Base-by-base conservation (phyloP, 53 echinoderm and acorn worm species). In the Temnopleurus reevesii region DNA sequence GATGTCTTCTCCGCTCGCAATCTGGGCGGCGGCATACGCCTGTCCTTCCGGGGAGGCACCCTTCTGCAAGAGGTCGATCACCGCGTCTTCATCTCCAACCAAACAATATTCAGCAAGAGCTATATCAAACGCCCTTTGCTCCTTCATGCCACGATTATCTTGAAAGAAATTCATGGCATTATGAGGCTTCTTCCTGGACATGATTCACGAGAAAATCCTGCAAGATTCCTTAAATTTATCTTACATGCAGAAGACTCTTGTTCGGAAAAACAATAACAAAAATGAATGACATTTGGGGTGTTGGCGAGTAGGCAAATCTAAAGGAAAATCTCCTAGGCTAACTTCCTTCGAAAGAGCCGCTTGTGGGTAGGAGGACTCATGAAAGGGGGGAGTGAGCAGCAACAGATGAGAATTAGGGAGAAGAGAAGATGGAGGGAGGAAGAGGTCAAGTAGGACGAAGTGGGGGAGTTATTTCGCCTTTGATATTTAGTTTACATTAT, bases 21-120 rank as follows among this genome's bases (percentile, higher is more conserved):
- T 55, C 63, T 92, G 66, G 27, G 64, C 71, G 45, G 89, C 71
- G 0, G 87, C 92, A 59, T 91, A 92, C 8, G 89, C 58, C 44
- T 92, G 92, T 19, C 90, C 96, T 21, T 96, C 92, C 18, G 95
- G 95, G 51, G 84, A 91, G 19, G 96, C 96, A 55, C 96, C 96
- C 85, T 96, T 96, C 90, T 93, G 95, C 47, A 96, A 55, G 46
- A 96, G 77, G 76, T 96, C 96, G 31, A 96, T 96, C 49, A 93
- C 96, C 12, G 80, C 91, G 76, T 96, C 96, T 15, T 91, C 93
- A 58, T 94, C 92, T 54, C 93, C 94, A 0, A 43, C 89, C 10
- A 24, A 33, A 29, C 96, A 94, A 64, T 91, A 91, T 30, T 89
- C 64, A 4, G 92, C 92, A 53, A 96, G 81, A 8, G 59, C 71